Base-by-base conservation (phyloP, 37 sponge, comb jelly and placozoan species). In the Ianthella basta region DNA sequence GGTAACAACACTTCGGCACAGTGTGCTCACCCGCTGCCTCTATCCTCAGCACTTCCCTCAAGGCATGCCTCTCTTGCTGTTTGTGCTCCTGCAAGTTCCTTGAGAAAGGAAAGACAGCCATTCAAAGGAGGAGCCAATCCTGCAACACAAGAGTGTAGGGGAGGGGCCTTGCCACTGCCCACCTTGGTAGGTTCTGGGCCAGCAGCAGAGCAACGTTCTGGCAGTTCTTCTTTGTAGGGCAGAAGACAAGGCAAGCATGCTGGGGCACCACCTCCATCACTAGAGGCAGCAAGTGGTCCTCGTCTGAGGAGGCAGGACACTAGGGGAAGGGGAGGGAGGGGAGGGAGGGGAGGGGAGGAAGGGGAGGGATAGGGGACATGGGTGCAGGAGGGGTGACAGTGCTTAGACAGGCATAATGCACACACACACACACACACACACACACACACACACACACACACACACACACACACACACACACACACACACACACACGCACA, bases 211-310 rank as follows among this genome's bases (percentile, higher is more conserved):
- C 91, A 15, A 94, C 91, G 60, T 93, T 98, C 87, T 98, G 91
- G 65, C 98, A 98, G 81, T 86, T 89, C 59, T 83, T 89, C 84
- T 95, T 98, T 50, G 94, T 95, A n/a, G 96, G 85, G 82, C 98
- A 98, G 79, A 98, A 98, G 32, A 98, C 83, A 55, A 98, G 92
- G 63, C 96, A 95, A 50, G 94, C 91, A 5, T 92, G 87, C 25
- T 91, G 66, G 15, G 96, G 96, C 1, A 90, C 37, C 6, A 93
- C 94, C 87, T 94, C 96, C 55, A 78, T 21, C 3, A 97, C 93
- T 57, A 94, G 81, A 59, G 89, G 20, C 0, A 77, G 37, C 72
- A 94, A 66, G 53, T 92, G 88, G 83, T 94, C 91, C 24, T 81
- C 80, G 74, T 94, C 93, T 33, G 79, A 60, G 53, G 39, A 32